Evolutionary conservation across 2,113 vertebrate genomes (phyloP).

Genomic region (Beaufortia kweichowensis): DNA sequence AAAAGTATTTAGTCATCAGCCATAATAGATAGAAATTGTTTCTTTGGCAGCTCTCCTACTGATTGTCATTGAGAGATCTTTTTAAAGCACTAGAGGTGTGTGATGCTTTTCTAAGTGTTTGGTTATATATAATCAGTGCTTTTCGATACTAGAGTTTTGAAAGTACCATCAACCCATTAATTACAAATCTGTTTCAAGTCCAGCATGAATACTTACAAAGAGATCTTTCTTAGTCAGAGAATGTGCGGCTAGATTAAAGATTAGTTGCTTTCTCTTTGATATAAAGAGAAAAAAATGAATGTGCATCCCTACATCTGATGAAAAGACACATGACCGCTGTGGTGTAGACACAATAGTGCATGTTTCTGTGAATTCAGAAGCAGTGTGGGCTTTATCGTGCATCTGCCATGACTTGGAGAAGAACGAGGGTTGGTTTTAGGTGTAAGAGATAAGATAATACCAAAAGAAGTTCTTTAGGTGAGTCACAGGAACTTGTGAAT

Average conservation of each 20-base stretch:
- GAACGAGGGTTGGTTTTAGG: slow-evolving; percentile 1
- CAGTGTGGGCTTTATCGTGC: slow-evolving; percentile 36
- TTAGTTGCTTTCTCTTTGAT: not conserved
- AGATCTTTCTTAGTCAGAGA: not conserved
- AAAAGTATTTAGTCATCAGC: slow-evolving; percentile 26
- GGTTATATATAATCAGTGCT: not conserved
- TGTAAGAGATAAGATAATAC: slow-evolving; percentile 22
- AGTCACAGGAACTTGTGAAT: slow-evolving; percentile 13
- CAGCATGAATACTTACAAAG: slow-evolving; percentile 7
- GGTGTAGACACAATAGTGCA: not conserved
- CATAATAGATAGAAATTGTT: slow-evolving; percentile 29
- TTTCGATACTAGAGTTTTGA: not conserved
- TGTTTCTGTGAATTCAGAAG: not conserved
- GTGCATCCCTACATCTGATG: slow-evolving; percentile 25
- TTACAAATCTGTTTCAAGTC: slow-evolving; percentile 2
- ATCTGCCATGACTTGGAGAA: slow-evolving; percentile 19
- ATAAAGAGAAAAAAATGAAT: slow-evolving; percentile 25
- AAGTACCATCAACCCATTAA: not conserved
- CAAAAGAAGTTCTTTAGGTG: not conserved
- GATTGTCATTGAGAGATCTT: slow-evolving; percentile 23
- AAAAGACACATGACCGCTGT: not conserved
- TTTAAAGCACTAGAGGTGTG: not conserved
- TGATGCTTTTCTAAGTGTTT: not conserved
- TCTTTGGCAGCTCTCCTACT: slow-evolving; percentile 30
- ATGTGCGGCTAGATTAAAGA: not conserved